Percentiles rank a stretch among this genome's conserved stretches.
Evolutionary conservation across 2,113 vertebrate genomes (phyloP).

Genomic region (Dasyprocta punctata): DNA sequence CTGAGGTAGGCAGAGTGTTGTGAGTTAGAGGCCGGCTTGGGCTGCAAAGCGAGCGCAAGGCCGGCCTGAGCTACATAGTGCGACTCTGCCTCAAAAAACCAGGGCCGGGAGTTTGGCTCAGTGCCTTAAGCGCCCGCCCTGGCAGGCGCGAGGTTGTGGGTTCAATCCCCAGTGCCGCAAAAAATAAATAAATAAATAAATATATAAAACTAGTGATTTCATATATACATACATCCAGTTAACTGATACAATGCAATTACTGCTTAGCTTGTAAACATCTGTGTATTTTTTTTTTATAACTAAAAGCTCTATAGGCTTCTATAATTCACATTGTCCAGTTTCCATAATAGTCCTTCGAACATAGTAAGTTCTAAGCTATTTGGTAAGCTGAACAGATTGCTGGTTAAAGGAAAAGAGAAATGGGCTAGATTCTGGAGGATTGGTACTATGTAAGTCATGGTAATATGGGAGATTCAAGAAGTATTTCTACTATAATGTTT

Average conservation of each 20-base stretch:
- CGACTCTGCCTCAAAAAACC: no score
- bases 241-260: background rate
- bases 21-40: no score
- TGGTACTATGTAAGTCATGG: background rate
- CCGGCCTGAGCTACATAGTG: no score
- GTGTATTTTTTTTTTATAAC: background rate
- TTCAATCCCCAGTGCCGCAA: no score
- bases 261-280: background rate
- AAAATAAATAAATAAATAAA: background rate
- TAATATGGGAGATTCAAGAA: background rate
- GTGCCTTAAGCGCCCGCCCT: no score
- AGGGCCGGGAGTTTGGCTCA: no score
- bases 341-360: background rate
- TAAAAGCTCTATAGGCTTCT: background rate
- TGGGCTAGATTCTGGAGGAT: background rate
- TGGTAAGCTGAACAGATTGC: accelerated
- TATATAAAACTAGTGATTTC: background rate
- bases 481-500: background rate
- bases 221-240: background rate
- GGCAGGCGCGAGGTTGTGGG: no score
- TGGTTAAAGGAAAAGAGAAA: background rate
- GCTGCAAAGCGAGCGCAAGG: no score
- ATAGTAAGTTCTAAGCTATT: background rate
- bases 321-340: background rate
- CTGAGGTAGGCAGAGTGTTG: no score